Base-by-base conservation (phyloP, 1,140 invertebrate species). In the Heliothis virescens region DNA sequence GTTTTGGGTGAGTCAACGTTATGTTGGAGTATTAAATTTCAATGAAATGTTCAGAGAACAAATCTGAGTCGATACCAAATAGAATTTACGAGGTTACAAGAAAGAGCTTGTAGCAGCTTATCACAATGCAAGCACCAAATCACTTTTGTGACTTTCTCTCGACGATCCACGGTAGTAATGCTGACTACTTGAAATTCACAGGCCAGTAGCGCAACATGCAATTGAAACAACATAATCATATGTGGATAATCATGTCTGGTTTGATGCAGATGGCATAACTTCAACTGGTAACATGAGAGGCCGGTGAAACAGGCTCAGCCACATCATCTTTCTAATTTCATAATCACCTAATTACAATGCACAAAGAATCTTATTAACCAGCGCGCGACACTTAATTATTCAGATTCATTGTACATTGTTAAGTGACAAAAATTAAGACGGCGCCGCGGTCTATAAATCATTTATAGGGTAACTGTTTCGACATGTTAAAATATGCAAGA, bases 381-480 rank as follows among this genome's bases (percentile, higher is more conserved):
- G 47, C 52, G 34, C 41, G 53, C 55, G 79, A 79, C 75, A 86
- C 77, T 86, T 85, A 86, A 87, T 89, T 86, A 87, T 85, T 86
- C 81, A 79, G 81, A 87, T 87, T 84, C 83, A 89, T 89, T 83
- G 82, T 88, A 87, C 79, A 88, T 85, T 84, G 86, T 88, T 85
- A 85, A 83, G 82, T 88, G 85, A 87, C 89, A 89, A 86, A 88
- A 88, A 84, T 90, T 85, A 83, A 86, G 83, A 86, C 79, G 80
- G 83, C 82, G 82, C 85, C 85, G 83, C 82, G 81, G 85, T 87
- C 86, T 87, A 91, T 91, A 88, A 92, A 91, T 92, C 84, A 91
- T 91, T 91, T 90, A 92, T 92, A 89, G 85, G 82, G 76, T 88
- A 87, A 89, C 87, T 87, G 83, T 88, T 86, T 81, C 82, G 85